Evolutionary conservation across 2,797 vertebrate species (phyloP), one percentile per base, ranked within the genome.

Genomic region (Jordanella pulchra): DNA sequence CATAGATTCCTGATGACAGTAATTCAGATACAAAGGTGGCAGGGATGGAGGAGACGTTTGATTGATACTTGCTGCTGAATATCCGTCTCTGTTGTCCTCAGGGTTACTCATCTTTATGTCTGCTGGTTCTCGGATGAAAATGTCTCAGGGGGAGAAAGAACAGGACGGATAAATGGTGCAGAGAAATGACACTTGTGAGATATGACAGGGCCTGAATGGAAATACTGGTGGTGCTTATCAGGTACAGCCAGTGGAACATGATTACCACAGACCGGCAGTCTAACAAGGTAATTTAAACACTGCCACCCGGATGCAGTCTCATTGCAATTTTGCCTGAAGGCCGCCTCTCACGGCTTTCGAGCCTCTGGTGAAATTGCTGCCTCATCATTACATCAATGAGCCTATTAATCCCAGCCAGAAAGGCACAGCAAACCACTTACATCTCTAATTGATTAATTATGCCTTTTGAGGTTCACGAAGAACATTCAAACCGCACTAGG

Each of bases 391-490:
- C 68, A 82, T 79, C 78, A 89, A 83, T 73, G 65, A 71, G 47
- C 67, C 85, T 78, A 88, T 91, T 91, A 90, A 86, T 84, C 82
- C 73, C 73, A 70, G 80, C 79, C 69, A 54, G 23, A 70, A 53
- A 73, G 82, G 79, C 76, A 81, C 80, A 85, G 82, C 69, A 78
- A 80, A 67, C 72, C 86, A 82, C 80, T 83, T 73, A 71, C 73
- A 78, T 72, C 76, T 82, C 45, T 85, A 88, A 89, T 81, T 85
- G 81, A 89, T 90, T 83, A 85, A 86, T 89, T 71, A 86, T 77
- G 74, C 70, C 61, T 2, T 23, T 61, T 79, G 75, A 86, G 78
- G 84, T 76, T 75, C 0, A 51, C 58, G 61, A 73, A 82, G 80
- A 60, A 80, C 77, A 58, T 79, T 77, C 32, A 65, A 76, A 75